Conservation (phyloP, 2,113 vertebrate species). For the Equus quagga region DNA sequence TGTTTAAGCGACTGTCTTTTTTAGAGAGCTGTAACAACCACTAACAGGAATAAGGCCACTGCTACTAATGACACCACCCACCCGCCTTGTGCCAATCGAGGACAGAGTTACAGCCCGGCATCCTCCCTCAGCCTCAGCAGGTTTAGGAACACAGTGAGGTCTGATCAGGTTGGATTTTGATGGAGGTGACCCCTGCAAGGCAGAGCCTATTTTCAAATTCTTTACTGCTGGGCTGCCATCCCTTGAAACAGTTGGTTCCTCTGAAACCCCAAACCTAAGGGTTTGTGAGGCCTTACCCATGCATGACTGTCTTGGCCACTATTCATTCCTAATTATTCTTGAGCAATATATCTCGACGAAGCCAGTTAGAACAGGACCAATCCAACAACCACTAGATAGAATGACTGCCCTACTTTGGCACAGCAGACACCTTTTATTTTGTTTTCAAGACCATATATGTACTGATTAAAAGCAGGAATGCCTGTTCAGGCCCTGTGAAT, state of each 20-base stretch:
- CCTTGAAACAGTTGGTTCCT: not conserved
- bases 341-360: not conserved
- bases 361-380: not conserved
- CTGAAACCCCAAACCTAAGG: not conserved
- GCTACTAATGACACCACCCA: not conserved
- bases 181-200: not conserved
- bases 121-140: accelerated
- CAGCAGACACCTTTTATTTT: not conserved
- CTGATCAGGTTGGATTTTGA: not conserved
- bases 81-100: not conserved
- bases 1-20: not conserved
- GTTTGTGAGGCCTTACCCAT: not conserved
- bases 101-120: not conserved
- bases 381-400: not conserved
- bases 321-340: slow-evolving; percentile 22
- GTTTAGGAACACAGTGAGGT: not conserved
- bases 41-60: not conserved
- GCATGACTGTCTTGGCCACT: not conserved
- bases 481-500: not conserved
- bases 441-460: slow-evolving; percentile 61
- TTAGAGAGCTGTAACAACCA: not conserved
- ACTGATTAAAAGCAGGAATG: slow-evolving; percentile 61
- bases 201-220: not conserved
- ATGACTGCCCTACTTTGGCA: not conserved
- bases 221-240: not conserved